Evolutionary conservation across 1,140 invertebrate species (phyloP), one percentile per base, ranked within the genome.

Genomic region (Drosophila suzukii): DNA sequence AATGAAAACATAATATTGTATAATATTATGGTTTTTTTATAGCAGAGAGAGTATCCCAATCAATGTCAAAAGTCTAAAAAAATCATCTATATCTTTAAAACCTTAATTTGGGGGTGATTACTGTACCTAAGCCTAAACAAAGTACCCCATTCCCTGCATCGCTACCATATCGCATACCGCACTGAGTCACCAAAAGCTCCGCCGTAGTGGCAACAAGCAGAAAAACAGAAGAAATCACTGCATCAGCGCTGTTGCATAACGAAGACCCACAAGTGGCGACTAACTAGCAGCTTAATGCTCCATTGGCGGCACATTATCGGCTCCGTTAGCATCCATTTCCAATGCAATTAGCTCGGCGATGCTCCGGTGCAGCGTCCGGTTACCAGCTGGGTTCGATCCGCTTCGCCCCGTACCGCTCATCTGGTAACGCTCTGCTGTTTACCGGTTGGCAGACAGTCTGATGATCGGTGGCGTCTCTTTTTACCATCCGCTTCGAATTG

Each of bases 241-340:
- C 59, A 41, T n/a, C 27, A 10, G 30, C 24, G 36, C 44, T 72
- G 62, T 86, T 88, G 83, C 84, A 86, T 86, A 86, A 88, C 75
- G 71, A 78, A 78, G 70, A 73, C 70, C 65, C 56, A 75, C 43
- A 62, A 61, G 62, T 75, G 72, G 65, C 57, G 55, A 47, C 65
- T 74, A 63, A 82, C 63, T 82, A 66, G 76, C 72, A 62, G 76
- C 68, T 86, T 75, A 81, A 88, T 85, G 82, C 63, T 78, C 63
- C 74, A 85, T 81, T 81, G 67, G 36, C 75, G 63, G 49, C 75
- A 72, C 74, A 74, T 75, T 63, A 75, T 39, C 58, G 75, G 78
- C 57, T 61, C 68, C 81, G 77, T 70, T 80, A 75, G 77, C 78
- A 76, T 62, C 76, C 63, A 80, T 73, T 68, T 81, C 63, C 59